Evolutionary conservation across 1,140 invertebrate species (phyloP).

Genomic region (Magallana ariakensis): DNA sequence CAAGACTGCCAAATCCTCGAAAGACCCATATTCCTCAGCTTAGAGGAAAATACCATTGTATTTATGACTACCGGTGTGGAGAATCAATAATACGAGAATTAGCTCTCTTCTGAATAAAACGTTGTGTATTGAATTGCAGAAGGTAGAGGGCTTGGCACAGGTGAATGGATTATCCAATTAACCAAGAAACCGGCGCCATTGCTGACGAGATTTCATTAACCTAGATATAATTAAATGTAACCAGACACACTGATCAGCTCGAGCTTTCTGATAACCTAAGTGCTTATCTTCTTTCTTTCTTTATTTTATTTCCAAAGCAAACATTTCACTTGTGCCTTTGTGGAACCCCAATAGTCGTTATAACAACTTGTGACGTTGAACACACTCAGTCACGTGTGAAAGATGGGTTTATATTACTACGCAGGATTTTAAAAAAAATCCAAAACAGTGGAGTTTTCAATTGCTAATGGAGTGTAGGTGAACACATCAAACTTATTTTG

Average conservation of each 20-base stretch:
- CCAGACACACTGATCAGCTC: not conserved
- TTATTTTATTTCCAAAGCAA: slow-evolving; percentile 36
- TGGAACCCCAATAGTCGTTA: slow-evolving; percentile 63
- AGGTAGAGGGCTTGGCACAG: not conserved
- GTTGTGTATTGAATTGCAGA: slow-evolving; percentile 44
- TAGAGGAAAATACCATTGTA: slow-evolving; percentile 41
- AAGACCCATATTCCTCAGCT: slow-evolving; percentile 30
- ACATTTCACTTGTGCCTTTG: not conserved
- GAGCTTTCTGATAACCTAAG: not conserved
- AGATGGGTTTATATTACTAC: slow-evolving; percentile 51
- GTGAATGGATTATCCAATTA: slow-evolving; percentile 39
- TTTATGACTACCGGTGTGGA: slow-evolving; percentile 28
- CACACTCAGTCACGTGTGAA: slow-evolving; percentile 59
- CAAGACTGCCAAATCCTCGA: not conserved
- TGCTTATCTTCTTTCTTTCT: slow-evolving; percentile 18
- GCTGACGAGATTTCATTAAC: not conserved
- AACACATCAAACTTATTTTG: not conserved
- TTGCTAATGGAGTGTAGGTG: slow-evolving; percentile 18
- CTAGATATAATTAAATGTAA: slow-evolving; percentile 2
- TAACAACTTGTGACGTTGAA: slow-evolving; percentile 73
- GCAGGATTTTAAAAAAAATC: slow-evolving; percentile 33
- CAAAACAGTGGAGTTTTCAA: slow-evolving; percentile 40
- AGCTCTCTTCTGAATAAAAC: slow-evolving; percentile 31
- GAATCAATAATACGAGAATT: slow-evolving; percentile 39
- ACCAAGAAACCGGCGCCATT: slow-evolving; percentile 17